Evolutionary conservation across 2,888 invertebrate genomes (phyloP).

Genomic region (Anthophora plumipes): DNA sequence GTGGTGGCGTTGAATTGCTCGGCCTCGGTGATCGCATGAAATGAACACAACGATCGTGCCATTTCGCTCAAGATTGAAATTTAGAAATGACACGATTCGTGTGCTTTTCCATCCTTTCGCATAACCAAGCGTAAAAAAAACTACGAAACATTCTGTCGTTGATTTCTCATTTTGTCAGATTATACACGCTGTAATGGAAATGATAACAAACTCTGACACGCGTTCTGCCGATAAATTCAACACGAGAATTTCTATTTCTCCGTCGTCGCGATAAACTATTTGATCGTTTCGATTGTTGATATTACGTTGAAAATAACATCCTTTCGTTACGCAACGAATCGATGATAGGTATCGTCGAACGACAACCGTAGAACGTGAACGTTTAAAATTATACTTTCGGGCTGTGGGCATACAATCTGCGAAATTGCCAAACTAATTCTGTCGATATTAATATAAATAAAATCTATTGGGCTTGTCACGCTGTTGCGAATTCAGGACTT

Average conservation of each 20-base stretch:
- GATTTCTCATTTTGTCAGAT: slow-evolving; percentile 3
- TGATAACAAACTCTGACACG: not conserved
- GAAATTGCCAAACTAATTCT: slow-evolving; percentile 28
- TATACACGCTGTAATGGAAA: not conserved
- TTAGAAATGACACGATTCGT: not conserved
- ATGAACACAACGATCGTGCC: not conserved
- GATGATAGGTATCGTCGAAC: not conserved
- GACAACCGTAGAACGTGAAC: not conserved
- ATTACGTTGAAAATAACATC: not conserved
- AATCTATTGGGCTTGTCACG: slow-evolving; percentile 4
- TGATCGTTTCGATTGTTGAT: not conserved
- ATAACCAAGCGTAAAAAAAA: not conserved
- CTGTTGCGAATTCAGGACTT: not conserved
- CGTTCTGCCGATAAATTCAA: not conserved
- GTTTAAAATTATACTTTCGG: slow-evolving; percentile 7
- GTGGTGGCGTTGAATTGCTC: slow-evolving; percentile 64
- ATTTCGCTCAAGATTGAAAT: not conserved
- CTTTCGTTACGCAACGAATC: not conserved
- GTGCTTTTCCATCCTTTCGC: slow-evolving; percentile 1
- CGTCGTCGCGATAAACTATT: slow-evolving; percentile 8
- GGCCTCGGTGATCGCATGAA: slow-evolving; percentile 60
- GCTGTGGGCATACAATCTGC: slow-evolving; percentile 8
- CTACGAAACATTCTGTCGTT: not conserved
- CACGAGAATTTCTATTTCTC: slow-evolving; percentile 8
- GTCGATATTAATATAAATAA: slow-evolving; percentile 30